Percentiles rank a stretch among this genome's conserved stretches.
Evolutionary conservation across 1,140 invertebrate genomes (phyloP).

Genomic region (Acromyrmex charruanus): DNA sequence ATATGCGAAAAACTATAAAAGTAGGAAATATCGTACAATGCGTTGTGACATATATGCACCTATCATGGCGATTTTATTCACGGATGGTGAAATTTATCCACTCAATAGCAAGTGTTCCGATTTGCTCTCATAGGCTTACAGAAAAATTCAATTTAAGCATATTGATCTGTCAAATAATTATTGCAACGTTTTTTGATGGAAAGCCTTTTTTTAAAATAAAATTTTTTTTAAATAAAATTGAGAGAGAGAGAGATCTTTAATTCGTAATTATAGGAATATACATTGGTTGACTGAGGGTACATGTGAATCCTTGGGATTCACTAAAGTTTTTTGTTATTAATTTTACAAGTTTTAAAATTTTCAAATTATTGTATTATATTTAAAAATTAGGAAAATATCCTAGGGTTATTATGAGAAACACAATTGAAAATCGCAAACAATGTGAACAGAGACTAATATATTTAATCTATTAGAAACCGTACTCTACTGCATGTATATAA

Average conservation of each 20-base stretch:
- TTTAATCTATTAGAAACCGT: no score
- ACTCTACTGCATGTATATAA: no score
- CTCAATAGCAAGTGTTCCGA: conserved; percentile 14
- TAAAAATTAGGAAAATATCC: no score
- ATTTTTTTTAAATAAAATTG: not conserved
- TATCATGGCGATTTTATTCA: conserved; percentile 46
- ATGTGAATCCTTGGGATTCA: no score
- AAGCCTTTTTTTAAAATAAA: not conserved
- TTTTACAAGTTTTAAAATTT: no score
- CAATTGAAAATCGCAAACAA: no score
- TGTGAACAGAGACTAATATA: no score
- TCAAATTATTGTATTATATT: no score
- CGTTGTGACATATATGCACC: conserved; percentile 7
- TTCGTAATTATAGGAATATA: no score
- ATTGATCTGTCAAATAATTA: not conserved
- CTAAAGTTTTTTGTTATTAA: no score
- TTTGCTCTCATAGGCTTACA: not conserved
- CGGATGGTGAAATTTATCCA: conserved; percentile 24
- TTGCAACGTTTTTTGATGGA: not conserved
- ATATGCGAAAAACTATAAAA: conserved; percentile 49
- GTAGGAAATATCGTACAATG: conserved; percentile 6
- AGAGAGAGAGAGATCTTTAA: not conserved
- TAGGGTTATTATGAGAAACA: no score
- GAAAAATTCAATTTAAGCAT: conserved; percentile 6
- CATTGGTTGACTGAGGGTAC: no score